Base-by-base conservation (phyloP, 2,888 invertebrate genomes). In the Chaetogeoica ovagalla region DNA sequence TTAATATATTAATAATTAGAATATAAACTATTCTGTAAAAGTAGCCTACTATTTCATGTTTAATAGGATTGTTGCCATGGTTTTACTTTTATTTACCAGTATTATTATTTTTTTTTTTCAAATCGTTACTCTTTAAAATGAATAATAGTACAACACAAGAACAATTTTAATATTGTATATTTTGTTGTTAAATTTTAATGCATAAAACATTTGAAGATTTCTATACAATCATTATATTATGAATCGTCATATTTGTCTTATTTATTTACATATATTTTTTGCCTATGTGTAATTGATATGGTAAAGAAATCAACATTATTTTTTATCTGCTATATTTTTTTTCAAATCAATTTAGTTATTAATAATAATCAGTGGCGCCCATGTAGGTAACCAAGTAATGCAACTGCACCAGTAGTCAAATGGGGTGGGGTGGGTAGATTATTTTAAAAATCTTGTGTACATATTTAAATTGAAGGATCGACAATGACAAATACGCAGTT, bases 51-150 rank as follows among this genome's bases (percentile, higher is more conserved):
- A 79, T 79, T 70, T 79, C 63, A 70, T 79, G 55, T 79, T 79
- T 70, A 79, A 71, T 71, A 79, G 79, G 79, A 71, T 63, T 79
- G 79, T 79, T 79, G 79, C 70, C 79, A 79, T 79, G 63, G 79
- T 71, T 79, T 79, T 70, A 75, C 66, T 68, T 75, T 79, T 79
- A 79, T 70, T 79, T 71, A 71, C 79, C 70, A 79, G 69, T 70
- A 79, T 79, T 77, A 77, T 75, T 73, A 73, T 68, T 76, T 79
- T 75, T 79, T 79, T 39, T 75, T 79, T 79, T 39, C 39, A 71
- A 79, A n/a, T 63, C 63, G 59, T 66, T 75, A 75, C 43, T 66
- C 57, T 63, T 30, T 77, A 77, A 68, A 62, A 21, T 52, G 37
- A 76, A 60, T 63, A 76, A 76, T 62, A 77, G 69, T 68, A 77